Conservation (phyloP, 1,140 invertebrate genomes). For the Drosophila ironensis region DNA sequence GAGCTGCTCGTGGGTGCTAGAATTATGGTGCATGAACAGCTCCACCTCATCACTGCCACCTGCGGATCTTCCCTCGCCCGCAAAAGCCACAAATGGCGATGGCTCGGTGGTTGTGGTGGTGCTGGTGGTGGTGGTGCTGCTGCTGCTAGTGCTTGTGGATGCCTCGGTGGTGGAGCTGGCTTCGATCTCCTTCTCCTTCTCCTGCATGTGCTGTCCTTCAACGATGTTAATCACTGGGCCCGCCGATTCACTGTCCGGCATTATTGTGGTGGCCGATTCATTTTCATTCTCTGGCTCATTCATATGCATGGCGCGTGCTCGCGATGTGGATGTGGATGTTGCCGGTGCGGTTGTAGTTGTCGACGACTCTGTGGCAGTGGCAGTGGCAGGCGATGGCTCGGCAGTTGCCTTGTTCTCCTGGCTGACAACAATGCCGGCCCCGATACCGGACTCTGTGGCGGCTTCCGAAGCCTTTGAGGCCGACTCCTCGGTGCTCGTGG, state of each 20-base stretch:
- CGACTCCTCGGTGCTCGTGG: conserved; percentile 66
- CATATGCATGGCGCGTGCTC: conserved; percentile 80
- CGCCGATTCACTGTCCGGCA: conserved; percentile 27
- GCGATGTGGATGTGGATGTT: conserved; percentile 46
- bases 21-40: conserved; percentile 54
- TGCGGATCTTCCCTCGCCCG: conserved; percentile 62
- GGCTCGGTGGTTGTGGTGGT: conserved; percentile 36
- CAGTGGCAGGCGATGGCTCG: conserved; percentile 42
- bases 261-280: conserved; percentile 47
- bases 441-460: conserved; percentile 37
- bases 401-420: conserved; percentile 67
- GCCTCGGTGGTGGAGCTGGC: conserved; percentile 29
- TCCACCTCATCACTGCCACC: conserved; percentile 39
- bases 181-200: conserved; percentile 32
- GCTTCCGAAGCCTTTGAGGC: conserved; percentile 34
- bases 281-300: conserved; percentile 55
- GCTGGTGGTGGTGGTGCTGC: conserved; percentile 8
- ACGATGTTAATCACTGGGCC: conserved; percentile 70
- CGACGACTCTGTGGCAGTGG: conserved; percentile 6
- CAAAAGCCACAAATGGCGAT: conserved; percentile 54
- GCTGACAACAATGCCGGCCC: conserved; percentile 63
- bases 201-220: conserved; percentile 67
- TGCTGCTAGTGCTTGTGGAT: conserved; percentile 14
- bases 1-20: conserved; percentile 47
- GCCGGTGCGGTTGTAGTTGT: conserved; percentile 13